Conservation (phyloP, 2,888 invertebrate species). For the Drosophila sordidula region DNA sequence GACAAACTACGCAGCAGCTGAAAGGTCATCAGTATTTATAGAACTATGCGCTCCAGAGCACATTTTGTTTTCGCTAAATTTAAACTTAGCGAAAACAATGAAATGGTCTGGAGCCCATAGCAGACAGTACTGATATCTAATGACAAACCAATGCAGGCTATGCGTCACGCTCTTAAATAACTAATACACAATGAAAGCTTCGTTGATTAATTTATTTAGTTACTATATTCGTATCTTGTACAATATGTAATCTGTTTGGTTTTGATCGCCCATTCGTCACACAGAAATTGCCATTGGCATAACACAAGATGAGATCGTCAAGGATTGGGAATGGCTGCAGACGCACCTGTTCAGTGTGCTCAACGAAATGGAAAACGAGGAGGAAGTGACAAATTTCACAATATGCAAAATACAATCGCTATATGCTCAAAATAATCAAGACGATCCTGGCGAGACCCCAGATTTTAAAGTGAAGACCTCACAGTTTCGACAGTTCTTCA, state of each 20-base stretch:
- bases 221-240: background rate
- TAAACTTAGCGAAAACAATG: background rate
- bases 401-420: constrained; percentile 98
- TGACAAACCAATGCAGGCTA: background rate
- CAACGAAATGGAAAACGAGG: constrained; percentile 96
- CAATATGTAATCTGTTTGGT: background rate
- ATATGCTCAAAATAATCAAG: constrained; percentile 89
- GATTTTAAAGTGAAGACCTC: constrained; percentile 92
- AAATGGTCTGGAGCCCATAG: background rate
- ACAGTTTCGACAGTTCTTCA: constrained; percentile 94
- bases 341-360: constrained; percentile 93
- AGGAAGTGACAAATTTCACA: constrained; percentile 97
- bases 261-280: background rate
- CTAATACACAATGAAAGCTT: background rate
- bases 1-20: background rate
- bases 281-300: constrained; percentile 95
- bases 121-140: background rate
- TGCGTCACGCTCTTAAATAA: constrained; percentile 31
- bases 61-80: no score
- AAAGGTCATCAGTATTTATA: constrained; percentile 1
- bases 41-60: background rate
- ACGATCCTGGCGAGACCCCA: constrained; percentile 83
- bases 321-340: constrained; percentile 98
- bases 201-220: background rate
- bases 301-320: constrained; percentile 93